A percentile compares a stretch with the other conserved stretches of the same genome.
phyloP scores from a whole-genome alignment of 2,797 vertebrate species.

The Sebastes taczanowskii region DNA sequence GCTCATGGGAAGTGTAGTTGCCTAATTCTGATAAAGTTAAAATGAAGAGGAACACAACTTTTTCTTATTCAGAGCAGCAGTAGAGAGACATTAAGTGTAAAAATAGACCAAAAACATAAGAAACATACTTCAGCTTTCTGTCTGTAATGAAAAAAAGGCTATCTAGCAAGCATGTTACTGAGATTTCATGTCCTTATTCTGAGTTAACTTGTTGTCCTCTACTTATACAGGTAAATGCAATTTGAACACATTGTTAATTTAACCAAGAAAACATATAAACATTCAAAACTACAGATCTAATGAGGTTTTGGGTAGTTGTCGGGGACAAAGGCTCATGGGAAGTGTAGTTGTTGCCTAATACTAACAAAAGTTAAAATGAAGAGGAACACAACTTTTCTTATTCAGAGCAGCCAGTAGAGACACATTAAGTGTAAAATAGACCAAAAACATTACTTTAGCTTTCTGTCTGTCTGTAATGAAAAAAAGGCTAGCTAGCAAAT shows the following conservation, averaged over 20 bases:
- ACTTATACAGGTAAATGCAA: not conserved
- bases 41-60: not conserved
- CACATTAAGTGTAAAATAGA: no score
- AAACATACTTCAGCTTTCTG: not conserved
- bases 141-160: no score
- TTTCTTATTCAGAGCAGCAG: not conserved
- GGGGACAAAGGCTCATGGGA: no score
- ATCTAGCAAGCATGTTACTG: rapidly evolving
- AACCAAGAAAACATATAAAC: not conserved
- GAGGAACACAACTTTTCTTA: no score
- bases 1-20: constrained; percentile 17
- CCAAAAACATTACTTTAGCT: no score
- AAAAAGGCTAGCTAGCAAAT: no score
- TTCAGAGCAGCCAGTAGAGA: no score
- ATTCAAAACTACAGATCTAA: not conserved
- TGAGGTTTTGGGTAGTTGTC: no score
- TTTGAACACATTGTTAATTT: rapidly evolving
- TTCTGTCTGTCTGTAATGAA: no score
- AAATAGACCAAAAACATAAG: not conserved
- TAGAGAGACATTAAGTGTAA: not conserved
- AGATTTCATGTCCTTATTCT: no score
- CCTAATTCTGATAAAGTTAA: not conserved
- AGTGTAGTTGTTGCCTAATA: no score
- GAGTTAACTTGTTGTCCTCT: not conserved
- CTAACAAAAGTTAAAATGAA: no score